These are phyloP conservation scores for Lamellibrachia columna DNA, from an alignment of 2,888 invertebrate genomes.

Conservation along the genomic window DNA sequence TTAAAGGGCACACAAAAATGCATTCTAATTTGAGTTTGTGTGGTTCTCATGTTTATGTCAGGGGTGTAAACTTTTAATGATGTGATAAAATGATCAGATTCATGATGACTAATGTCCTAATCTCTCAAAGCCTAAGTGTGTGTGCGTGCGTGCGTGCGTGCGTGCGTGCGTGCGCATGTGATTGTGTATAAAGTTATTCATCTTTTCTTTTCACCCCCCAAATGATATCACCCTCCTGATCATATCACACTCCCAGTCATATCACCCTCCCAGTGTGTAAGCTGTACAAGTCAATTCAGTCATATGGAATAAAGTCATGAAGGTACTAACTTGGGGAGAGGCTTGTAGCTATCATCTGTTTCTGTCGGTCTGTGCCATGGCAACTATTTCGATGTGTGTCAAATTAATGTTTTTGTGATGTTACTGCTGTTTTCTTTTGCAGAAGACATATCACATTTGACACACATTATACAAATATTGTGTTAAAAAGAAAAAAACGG, in stretches of 20 bases:
- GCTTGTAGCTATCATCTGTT: too few relatives aligned
- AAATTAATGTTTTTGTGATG: too few relatives aligned
- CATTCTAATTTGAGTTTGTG: neutral
- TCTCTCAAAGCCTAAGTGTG: neutral
- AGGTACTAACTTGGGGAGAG: too few relatives aligned
- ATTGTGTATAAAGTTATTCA: neutral
- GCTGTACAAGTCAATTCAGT: too few relatives aligned
- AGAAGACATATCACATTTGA: too few relatives aligned
- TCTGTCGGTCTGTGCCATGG: too few relatives aligned
- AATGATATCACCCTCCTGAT: neutral
- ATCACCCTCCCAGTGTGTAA: neutral
- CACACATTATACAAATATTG: too few relatives aligned
- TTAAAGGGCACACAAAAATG: conserved; percentile 1
- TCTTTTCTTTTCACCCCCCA: neutral
- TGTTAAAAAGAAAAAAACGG: too few relatives aligned
- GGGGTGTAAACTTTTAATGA: neutral
- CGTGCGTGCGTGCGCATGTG: neutral
- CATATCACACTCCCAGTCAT: neutral
- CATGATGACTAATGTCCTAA: neutral
- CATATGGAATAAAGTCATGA: too few relatives aligned
- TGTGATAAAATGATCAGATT: neutral
- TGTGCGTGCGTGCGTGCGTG: neutral
- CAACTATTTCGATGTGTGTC: too few relatives aligned
- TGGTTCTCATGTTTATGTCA: neutral
- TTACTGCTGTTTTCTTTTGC: too few relatives aligned